phyloP scores from a whole-genome alignment of 2,888 invertebrate species.

The Drosophila neutralis region DNA sequence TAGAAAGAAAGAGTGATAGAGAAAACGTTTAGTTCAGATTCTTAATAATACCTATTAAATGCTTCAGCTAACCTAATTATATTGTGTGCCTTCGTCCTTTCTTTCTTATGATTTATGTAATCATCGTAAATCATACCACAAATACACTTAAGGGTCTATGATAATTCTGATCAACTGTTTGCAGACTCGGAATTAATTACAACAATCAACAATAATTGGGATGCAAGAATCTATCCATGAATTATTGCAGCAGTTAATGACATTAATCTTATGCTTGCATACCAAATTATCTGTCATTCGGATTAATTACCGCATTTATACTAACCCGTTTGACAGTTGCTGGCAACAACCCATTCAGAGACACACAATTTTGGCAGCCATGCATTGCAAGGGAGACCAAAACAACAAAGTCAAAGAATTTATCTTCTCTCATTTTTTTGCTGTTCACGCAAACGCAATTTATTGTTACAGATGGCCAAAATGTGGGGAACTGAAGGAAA shows the following conservation, averaged over 20 bases:
- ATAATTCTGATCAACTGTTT: neutral
- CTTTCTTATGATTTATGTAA: neutral
- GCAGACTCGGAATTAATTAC: neutral
- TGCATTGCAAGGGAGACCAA: neutral
- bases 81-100: neutral
- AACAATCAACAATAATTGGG: neutral
- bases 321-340: slow-evolving; percentile 6
- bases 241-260: slow-evolving; percentile 8
- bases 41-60: neutral
- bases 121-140: neutral
- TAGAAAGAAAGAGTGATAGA: neutral
- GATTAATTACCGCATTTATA: slow-evolving; percentile 1
- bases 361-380: neutral
- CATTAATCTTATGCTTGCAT: neutral
- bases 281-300: neutral
- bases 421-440: slow-evolving; percentile 1
- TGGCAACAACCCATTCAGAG: neutral
- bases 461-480: slow-evolving; percentile 58
- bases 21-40: neutral
- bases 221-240: neutral
- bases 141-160: neutral
- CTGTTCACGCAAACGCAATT: slow-evolving; percentile 41
- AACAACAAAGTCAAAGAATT: slow-evolving; percentile 13
- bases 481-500: slow-evolving; percentile 25
- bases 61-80: neutral